A percentile compares a stretch with the other conserved stretches of the same genome.
phyloP scores from a whole-genome alignment of 2,888 invertebrate genomes.

The Scrobipalpa atriplicella region DNA sequence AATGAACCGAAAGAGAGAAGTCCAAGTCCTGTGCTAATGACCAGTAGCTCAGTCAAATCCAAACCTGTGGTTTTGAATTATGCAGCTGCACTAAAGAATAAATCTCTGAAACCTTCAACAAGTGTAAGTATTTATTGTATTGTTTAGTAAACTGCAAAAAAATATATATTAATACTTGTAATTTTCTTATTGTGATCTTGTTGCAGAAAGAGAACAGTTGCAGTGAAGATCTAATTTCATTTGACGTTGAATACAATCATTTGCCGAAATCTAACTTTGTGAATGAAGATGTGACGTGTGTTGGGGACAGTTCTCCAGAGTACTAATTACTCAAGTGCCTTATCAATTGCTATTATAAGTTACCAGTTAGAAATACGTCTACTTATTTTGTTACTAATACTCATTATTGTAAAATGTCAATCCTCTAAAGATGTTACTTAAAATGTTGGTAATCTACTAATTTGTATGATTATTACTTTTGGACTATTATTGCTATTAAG shows the following conservation, averaged over 20 bases:
- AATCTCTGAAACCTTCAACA: conserved; percentile 56
- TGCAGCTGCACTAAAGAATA: conserved; percentile 66
- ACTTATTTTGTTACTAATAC: conserved; percentile 37
- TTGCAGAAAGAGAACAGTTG: conserved; percentile 62
- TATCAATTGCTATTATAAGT: conserved; percentile 51
- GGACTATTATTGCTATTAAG: conserved; percentile 19
- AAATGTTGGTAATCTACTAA: background rate
- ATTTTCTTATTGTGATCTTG: conserved; percentile 22
- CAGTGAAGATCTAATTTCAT: conserved; percentile 68
- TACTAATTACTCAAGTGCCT: conserved; percentile 74
- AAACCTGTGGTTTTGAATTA: conserved; percentile 58
- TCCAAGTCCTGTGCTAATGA: conserved; percentile 54
- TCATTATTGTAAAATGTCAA: conserved; percentile 29
- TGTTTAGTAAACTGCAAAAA: background rate
- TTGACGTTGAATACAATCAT: conserved; percentile 70
- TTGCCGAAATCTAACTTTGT: conserved; percentile 56
- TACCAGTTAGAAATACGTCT: conserved; percentile 47
- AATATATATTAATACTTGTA: background rate
- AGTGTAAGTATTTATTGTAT: conserved; percentile 57
- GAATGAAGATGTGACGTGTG: conserved; percentile 61
- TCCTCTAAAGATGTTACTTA: conserved; percentile 16
- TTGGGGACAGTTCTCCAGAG: conserved; percentile 73
- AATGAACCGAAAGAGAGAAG: conserved; percentile 50
- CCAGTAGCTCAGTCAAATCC: conserved; percentile 46
- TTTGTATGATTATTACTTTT: background rate